Evolutionary conservation across 2,888 invertebrate species (phyloP).

Genomic region (Mesorhabditis belari): DNA sequence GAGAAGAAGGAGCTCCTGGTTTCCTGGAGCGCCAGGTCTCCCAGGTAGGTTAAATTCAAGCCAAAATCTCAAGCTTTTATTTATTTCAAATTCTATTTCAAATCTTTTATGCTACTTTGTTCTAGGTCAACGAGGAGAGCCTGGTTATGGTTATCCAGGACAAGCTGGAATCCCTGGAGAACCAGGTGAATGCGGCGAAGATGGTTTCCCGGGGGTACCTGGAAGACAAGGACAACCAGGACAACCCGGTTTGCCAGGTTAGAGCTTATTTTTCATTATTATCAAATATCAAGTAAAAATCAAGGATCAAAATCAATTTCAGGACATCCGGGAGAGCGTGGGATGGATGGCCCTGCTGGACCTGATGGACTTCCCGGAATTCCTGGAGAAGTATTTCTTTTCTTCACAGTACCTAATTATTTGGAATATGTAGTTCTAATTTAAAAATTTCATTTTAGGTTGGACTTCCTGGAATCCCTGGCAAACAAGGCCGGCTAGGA

Average conservation of each 20-base stretch:
- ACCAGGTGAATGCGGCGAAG: too few relatives aligned
- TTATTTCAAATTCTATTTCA: too few relatives aligned
- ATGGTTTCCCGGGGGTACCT: too few relatives aligned
- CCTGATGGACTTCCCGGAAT: constrained; percentile 27
- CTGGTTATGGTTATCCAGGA: constrained; percentile 38
- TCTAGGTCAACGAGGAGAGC: constrained; percentile 33
- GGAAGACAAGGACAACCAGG: too few relatives aligned
- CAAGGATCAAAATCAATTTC: too few relatives aligned
- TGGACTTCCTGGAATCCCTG: constrained; percentile 16
- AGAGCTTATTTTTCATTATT: too few relatives aligned
- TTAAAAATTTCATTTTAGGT: background rate
- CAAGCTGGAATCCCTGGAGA: constrained; percentile 35
- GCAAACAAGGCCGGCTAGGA: constrained; percentile 49
- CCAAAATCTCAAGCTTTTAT: too few relatives aligned
- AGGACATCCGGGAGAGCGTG: constrained; percentile 65
- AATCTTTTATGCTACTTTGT: too few relatives aligned
- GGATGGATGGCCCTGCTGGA: constrained; percentile 49
- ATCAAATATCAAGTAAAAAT: background rate
- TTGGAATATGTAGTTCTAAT: too few relatives aligned
- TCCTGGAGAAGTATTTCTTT: background rate
- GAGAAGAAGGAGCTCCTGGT: constrained; percentile 31
- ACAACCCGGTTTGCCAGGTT: constrained; percentile 45
- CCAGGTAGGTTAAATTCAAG: too few relatives aligned
- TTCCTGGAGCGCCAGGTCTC: too few relatives aligned
- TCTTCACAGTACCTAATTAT: too few relatives aligned